Percentiles rank a stretch among this genome's conserved stretches.
Evolutionary conservation across 2,113 vertebrate genomes (phyloP).

Genomic region (Dendrocopos noguchii): DNA sequence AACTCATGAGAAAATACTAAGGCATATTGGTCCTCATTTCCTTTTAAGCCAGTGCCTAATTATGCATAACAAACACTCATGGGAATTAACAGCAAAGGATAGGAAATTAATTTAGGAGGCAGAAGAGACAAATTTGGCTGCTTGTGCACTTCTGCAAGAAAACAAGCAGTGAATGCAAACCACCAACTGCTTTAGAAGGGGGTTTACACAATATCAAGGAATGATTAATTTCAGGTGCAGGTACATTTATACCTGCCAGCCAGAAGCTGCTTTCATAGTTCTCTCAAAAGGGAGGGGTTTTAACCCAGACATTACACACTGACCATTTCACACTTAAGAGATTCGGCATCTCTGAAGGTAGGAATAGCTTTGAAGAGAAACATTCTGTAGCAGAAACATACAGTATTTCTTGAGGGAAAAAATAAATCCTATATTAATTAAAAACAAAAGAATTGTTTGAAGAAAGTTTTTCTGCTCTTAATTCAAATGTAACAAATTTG

Average conservation of each 20-base stretch:
- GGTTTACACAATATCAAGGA: background rate
- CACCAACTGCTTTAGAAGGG: background rate
- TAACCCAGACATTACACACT: background rate
- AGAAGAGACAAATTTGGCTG: background rate
- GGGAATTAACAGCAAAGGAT: background rate
- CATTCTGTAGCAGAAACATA: background rate
- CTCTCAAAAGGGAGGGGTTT: background rate
- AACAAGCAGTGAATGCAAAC: background rate
- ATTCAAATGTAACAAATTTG: background rate
- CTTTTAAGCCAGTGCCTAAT: background rate
- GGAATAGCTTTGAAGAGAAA: background rate
- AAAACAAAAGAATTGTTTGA: background rate
- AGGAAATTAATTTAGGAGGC: background rate
- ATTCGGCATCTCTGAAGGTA: background rate
- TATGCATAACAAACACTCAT: background rate
- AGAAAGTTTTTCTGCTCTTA: background rate
- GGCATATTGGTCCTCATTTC: background rate
- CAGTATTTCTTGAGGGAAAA: background rate
- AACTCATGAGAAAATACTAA: background rate
- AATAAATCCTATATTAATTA: background rate
- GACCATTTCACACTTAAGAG: background rate
- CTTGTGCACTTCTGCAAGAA: background rate
- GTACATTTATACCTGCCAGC: background rate
- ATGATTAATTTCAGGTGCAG: background rate
- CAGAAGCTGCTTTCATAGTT: background rate